A percentile compares a stretch with the other conserved stretches of the same genome.
Evolutionary conservation across 2,888 invertebrate genomes (phyloP).

Genomic region (Polydrusus pterygomalis): DNA sequence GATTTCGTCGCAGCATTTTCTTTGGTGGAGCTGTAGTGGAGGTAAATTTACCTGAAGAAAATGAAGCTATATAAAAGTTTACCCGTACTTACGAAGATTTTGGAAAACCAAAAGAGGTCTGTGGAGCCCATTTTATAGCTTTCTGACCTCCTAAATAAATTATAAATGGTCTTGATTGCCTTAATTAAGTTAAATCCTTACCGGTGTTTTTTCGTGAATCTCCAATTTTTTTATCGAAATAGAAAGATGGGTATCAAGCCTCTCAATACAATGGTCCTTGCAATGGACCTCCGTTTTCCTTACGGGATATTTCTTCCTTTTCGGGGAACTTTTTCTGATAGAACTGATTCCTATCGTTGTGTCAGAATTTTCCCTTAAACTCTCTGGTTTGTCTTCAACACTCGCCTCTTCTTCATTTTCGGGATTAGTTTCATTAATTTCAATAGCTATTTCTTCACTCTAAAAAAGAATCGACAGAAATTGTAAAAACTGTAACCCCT

Average conservation of each 20-base stretch:
- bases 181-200: too few relatives aligned
- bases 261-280: constrained; percentile 69
- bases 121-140: too few relatives aligned
- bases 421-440: background rate
- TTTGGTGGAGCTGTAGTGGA: constrained; percentile 66
- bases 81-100: too few relatives aligned
- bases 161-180: too few relatives aligned
- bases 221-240: constrained; percentile 66
- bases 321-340: constrained; percentile 19
- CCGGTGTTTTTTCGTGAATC: constrained; percentile 64
- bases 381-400: constrained; percentile 14
- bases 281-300: constrained; percentile 63
- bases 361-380: constrained; percentile 2
- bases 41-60: constrained; percentile 62
- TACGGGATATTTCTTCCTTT: constrained; percentile 8
- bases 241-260: constrained; percentile 65
- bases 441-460: background rate
- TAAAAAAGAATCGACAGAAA: background rate
- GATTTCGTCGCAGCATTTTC: constrained; percentile 71
- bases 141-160: too few relatives aligned
- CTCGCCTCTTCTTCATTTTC: constrained; percentile 7
- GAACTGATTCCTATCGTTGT: constrained; percentile 9
- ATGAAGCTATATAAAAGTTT: background rate
- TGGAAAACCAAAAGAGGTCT: too few relatives aligned
- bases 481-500: too few relatives aligned